Conservation (phyloP, 2,797 vertebrate species). For the Fistularia commersonii region DNA sequence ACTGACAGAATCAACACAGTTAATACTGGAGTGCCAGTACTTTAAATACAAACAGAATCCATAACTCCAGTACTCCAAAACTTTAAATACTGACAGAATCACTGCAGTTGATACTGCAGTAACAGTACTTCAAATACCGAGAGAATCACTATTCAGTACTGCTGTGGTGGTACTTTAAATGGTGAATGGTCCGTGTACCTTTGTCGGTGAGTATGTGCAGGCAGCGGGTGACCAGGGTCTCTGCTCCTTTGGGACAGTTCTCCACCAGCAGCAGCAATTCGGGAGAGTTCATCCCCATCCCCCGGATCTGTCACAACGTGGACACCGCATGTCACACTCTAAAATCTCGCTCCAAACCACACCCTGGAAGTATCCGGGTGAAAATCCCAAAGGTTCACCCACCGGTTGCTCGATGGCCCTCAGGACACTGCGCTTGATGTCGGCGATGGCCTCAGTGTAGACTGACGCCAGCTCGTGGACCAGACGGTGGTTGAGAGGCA, state of each 20-base stretch:
- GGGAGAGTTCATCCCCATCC: conserved; percentile 96
- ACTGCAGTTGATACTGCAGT: no score
- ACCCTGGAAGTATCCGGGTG: no score
- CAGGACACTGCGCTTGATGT: conserved; percentile 93
- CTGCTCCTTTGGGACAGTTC: conserved; percentile 93
- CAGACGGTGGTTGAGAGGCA: conserved; percentile 91
- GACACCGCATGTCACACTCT: neutral
- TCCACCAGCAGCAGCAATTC: conserved; percentile 92
- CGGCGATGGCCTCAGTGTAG: conserved; percentile 94
- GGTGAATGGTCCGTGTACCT: conserved; percentile 66
- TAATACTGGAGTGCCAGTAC: no score
- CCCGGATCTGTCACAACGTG: conserved; percentile 79
- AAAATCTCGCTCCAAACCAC: neutral
- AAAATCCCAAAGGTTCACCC: conserved; percentile 19
- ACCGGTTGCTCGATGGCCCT: conserved; percentile 93
- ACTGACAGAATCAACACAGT: no score
- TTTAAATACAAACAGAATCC: no score
- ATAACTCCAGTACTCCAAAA: no score
- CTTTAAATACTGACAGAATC: no score
- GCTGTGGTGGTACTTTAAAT: no score
- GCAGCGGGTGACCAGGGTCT: conserved; percentile 91
- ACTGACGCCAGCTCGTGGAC: conserved; percentile 92
- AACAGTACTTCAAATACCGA: no score
- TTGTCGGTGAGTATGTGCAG: conserved; percentile 94
- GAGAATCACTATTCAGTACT: no score